phyloP scores from a whole-genome alignment of 2,113 vertebrate species.

The Naja naja region DNA sequence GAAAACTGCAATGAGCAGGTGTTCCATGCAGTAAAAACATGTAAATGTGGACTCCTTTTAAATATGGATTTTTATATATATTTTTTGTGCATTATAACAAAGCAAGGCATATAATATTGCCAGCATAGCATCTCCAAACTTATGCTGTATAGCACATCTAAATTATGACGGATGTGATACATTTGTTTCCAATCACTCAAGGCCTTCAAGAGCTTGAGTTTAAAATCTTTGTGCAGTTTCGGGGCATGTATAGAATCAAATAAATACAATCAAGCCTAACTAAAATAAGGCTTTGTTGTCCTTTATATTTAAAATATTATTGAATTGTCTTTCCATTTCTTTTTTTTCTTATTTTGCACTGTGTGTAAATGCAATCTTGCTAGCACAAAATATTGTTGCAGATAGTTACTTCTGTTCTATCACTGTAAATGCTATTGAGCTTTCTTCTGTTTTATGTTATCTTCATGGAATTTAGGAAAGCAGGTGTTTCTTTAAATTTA shows the following conservation, averaged over 20 bases:
- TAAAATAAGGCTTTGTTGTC: slow-evolving; percentile 89
- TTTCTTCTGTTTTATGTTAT: slow-evolving; percentile 87
- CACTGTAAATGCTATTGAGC: slow-evolving; percentile 90
- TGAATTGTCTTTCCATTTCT: slow-evolving; percentile 79
- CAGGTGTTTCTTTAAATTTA: slow-evolving; percentile 90
- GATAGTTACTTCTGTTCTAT: slow-evolving; percentile 88
- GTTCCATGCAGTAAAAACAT: slow-evolving; percentile 70
- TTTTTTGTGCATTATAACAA: slow-evolving; percentile 80
- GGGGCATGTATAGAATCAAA: slow-evolving; percentile 72
- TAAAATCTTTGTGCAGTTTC: slow-evolving; percentile 70
- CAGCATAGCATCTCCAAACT: slow-evolving; percentile 68
- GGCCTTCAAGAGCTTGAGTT: slow-evolving; percentile 72
- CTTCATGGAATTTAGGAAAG: slow-evolving; percentile 89
- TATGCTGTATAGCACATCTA: slow-evolving; percentile 64
- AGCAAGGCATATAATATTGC: slow-evolving; percentile 75
- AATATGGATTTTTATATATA: slow-evolving; percentile 82
- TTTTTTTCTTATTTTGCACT: slow-evolving; percentile 88
- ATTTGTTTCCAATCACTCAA: slow-evolving; percentile 65
- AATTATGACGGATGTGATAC: slow-evolving; percentile 68
- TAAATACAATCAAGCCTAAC: slow-evolving; percentile 78
- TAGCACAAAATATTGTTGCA: slow-evolving; percentile 95
- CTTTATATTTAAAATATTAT: slow-evolving; percentile 88
- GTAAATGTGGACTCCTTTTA: slow-evolving; percentile 77
- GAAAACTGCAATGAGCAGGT: slow-evolving; percentile 73
- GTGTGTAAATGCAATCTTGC: slow-evolving; percentile 99